Conservation (phyloP, 1,140 invertebrate species). For the Procambarus clarkii region DNA sequence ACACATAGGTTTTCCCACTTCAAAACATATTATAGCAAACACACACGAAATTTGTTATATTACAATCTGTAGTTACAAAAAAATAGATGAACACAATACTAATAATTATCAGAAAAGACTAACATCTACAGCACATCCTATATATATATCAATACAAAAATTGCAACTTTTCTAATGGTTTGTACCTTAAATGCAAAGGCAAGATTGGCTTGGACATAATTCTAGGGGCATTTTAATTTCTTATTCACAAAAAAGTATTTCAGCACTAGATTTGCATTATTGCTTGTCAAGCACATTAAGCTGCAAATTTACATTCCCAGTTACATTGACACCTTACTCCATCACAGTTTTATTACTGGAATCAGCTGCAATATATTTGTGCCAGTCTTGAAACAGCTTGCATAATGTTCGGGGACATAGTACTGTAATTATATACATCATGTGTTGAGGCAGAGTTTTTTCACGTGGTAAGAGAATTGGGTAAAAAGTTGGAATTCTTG, state of each 20-base stretch:
- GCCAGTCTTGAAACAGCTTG: not conserved
- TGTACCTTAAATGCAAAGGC: not conserved
- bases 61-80: not conserved
- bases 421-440: not conserved
- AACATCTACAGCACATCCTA: not conserved
- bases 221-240: not conserved
- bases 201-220: not conserved
- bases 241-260: not conserved
- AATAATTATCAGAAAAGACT: not conserved
- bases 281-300: not conserved
- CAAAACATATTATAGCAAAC: not conserved
- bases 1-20: no score
- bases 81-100: not conserved
- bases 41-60: not conserved
- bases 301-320: not conserved
- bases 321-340: not conserved
- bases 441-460: not conserved
- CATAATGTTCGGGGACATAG: not conserved
- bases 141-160: not conserved
- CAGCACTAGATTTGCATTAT: not conserved
- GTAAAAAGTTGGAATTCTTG: slow-evolving; percentile 68
- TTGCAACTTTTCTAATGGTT: not conserved
- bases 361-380: not conserved
- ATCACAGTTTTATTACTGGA: not conserved
- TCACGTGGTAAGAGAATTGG: slow-evolving; percentile 71